These are phyloP conservation scores for Aphelocoma coerulescens DNA, from an alignment of 2,113 vertebrate species.

Conservation along the genomic window DNA sequence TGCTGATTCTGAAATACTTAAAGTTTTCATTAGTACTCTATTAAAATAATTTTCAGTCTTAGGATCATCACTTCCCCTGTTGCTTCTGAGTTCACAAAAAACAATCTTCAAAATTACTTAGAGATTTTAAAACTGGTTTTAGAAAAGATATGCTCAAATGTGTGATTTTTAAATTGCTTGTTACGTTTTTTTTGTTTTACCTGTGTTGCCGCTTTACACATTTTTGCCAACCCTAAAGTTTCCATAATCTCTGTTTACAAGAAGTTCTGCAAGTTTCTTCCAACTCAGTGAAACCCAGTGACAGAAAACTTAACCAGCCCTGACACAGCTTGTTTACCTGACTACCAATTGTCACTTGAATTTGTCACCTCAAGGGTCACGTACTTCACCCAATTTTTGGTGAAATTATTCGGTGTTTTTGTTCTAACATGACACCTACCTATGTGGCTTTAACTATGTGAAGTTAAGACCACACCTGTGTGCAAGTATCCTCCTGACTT, in stretches of 20 bases:
- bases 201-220: rapidly evolving
- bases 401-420: neutral
- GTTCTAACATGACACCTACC: neutral
- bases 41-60: neutral
- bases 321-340: neutral
- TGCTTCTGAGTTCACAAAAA: neutral
- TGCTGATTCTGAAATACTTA: neutral
- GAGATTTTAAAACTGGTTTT: neutral
- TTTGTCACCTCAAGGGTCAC: neutral
- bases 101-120: neutral
- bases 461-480: neutral
- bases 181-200: neutral
- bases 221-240: neutral
- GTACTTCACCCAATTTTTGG: neutral
- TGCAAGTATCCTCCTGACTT: neutral
- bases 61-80: neutral
- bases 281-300: neutral
- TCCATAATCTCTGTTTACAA: neutral
- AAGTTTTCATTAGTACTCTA: neutral
- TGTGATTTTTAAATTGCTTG: neutral
- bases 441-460: neutral
- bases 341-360: neutral
- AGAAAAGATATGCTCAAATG: neutral
- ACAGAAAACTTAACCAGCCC: neutral
- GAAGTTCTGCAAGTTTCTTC: neutral